These are phyloP conservation scores for Cygnus atratus DNA, from an alignment of 2,113 vertebrate genomes.

Conservation along the genomic window DNA sequence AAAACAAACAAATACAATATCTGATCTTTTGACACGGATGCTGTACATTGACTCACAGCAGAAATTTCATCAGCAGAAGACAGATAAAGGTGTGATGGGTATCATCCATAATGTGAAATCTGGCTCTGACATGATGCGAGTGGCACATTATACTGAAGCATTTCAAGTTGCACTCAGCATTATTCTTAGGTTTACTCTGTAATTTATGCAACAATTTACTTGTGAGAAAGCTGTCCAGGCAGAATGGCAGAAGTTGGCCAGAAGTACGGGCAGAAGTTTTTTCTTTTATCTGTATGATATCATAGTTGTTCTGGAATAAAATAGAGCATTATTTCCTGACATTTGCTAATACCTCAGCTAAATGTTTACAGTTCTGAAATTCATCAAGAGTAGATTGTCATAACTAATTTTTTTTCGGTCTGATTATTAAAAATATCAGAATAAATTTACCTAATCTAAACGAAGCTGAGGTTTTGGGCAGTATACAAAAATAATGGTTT, in stretches of 20 bases:
- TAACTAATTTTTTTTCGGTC: neutral
- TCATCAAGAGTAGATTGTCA: neutral
- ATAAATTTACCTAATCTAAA: constrained; percentile 29
- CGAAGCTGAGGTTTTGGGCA: constrained; percentile 6
- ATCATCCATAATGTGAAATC: neutral
- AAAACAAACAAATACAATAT: neutral
- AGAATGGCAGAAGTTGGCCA: neutral
- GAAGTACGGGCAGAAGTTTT: neutral
- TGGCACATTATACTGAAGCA: neutral
- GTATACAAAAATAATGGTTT: neutral
- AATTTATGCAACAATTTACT: neutral
- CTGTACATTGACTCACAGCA: neutral
- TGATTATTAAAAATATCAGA: constrained; percentile 28
- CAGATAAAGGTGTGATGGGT: neutral
- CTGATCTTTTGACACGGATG: neutral
- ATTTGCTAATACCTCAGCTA: neutral
- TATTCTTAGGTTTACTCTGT: neutral
- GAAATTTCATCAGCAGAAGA: neutral
- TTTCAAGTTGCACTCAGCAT: neutral
- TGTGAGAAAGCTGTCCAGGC: neutral
- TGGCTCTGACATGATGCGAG: neutral
- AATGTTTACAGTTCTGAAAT: neutral
- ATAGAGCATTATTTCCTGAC: neutral
- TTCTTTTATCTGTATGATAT: neutral
- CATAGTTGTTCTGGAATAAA: neutral